phyloP scores from a whole-genome alignment of 1,140 invertebrate genomes.

The Sweltsa coloradensis region DNA sequence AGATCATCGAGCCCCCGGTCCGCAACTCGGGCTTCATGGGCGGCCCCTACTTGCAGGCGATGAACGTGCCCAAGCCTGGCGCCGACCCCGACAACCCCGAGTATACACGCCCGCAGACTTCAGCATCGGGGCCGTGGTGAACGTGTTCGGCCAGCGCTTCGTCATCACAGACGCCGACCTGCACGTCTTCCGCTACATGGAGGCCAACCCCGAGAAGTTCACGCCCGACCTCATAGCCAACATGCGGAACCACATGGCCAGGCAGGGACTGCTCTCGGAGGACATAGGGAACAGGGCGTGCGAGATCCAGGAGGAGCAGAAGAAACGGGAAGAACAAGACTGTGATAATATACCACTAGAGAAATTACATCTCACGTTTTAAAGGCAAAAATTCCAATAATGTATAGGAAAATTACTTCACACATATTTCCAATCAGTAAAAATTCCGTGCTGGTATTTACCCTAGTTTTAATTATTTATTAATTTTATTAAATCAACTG shows the following conservation, averaged over 20 bases:
- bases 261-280: constrained; percentile 39
- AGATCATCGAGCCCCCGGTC: constrained; percentile 43
- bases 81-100: constrained; percentile 42
- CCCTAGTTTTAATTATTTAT: too few species aligned
- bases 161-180: constrained; percentile 51
- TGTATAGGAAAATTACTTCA: too few species aligned
- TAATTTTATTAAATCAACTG: too few species aligned
- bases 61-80: constrained; percentile 51
- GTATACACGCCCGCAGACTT: constrained; percentile 55
- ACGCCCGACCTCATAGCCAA: constrained; percentile 42
- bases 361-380: too few species aligned
- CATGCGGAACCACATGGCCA: constrained; percentile 44
- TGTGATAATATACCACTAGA: too few species aligned
- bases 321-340: background rate
- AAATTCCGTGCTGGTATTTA: too few species aligned
- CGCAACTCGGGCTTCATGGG: constrained; percentile 52
- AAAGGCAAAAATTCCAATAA: too few species aligned
- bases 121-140: constrained; percentile 44
- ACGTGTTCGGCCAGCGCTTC: constrained; percentile 51
- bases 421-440: too few species aligned
- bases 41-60: constrained; percentile 57
- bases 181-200: constrained; percentile 54
- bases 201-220: constrained; percentile 54
- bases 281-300: constrained; percentile 29
- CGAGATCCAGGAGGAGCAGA: background rate